Base-by-base conservation (phyloP, 2,888 invertebrate genomes). In the Parnassius glacialis region DNA sequence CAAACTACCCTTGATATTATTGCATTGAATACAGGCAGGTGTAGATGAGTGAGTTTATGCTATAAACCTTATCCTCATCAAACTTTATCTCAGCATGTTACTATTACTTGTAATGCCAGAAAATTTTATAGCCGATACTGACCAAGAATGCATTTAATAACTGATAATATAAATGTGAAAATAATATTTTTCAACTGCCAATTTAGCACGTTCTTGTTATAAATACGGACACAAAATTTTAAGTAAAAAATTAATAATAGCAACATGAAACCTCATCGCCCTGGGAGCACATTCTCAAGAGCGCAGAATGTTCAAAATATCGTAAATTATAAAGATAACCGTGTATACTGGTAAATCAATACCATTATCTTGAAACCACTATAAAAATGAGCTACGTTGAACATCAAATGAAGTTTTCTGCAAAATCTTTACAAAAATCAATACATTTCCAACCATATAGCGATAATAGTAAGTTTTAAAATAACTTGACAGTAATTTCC, bases 341-440 rank as follows among this genome's bases (percentile, higher is more conserved):
- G 68, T 79, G 76, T 79, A 79, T 72, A 78, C 79, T 78, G 82
- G 85, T 85, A 84, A 90, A 88, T 87, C 90, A 90, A 90, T 90
- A 89, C 83, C 83, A 90, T 90, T 89, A 90, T 85, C 87, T 87
- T 81, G 79, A 85, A 89, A 87, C 87, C 87, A 87, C 87, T 82
- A 85, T 85, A 89, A 90, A 87, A 90, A 85, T 85, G 83, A 87
- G 80, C 80, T 76, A 84, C 84, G 78, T 80, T 76, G 74, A 81
- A 80, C 80, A 78, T 76, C 78, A 60, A 68, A 65, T 67, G 70
- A 72, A 74, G 71, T 78, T 81, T 84, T 83, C 83, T 83, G 83
- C 82, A 79, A 85, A 68, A 71, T 67, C 52, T 55, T 47, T 57
- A 20, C 2, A 2, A 11, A 34, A 1, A 42, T 16, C 65, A 74